A percentile compares a stretch with the other conserved stretches of the same genome.
These are phyloP conservation scores for Romanogobio albipinnatus DNA, from an alignment of 2,113 vertebrate species.

Conservation along the genomic window DNA sequence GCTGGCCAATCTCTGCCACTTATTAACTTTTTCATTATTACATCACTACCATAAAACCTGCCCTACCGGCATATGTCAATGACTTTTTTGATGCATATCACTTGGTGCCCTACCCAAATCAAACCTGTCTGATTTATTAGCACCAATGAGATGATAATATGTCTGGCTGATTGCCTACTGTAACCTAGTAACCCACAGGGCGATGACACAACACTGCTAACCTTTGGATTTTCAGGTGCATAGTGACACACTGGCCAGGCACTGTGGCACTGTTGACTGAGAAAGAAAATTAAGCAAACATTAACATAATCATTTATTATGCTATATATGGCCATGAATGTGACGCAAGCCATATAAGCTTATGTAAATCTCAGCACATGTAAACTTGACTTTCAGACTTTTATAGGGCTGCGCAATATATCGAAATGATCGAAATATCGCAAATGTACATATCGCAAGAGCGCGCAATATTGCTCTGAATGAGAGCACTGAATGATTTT, in stretches of 20 bases:
- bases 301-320: not conserved
- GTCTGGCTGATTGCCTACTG: constrained; percentile 19
- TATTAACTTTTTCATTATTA: not conserved
- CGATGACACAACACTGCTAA: constrained; percentile 10
- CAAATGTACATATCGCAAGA: no score
- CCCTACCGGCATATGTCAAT: not conserved
- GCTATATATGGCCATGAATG: not conserved
- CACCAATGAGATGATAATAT: not conserved
- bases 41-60: not conserved
- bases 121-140: not conserved
- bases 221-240: not conserved
- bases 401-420: not conserved
- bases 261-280: not conserved
- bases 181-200: constrained; percentile 52
- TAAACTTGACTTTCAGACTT: not conserved
- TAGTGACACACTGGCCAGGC: not conserved
- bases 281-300: not conserved
- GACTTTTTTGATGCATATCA: not conserved
- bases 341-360: not conserved
- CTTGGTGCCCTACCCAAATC: not conserved
- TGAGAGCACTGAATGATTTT: no score
- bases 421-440: no score
- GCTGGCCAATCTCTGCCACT: not conserved
- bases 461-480: no score
- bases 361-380: not conserved